Percentiles rank a stretch among this genome's conserved stretches.
These are phyloP conservation scores for Amazona guildingii DNA, from an alignment of 2,113 vertebrate genomes.

Conservation along the genomic window DNA sequence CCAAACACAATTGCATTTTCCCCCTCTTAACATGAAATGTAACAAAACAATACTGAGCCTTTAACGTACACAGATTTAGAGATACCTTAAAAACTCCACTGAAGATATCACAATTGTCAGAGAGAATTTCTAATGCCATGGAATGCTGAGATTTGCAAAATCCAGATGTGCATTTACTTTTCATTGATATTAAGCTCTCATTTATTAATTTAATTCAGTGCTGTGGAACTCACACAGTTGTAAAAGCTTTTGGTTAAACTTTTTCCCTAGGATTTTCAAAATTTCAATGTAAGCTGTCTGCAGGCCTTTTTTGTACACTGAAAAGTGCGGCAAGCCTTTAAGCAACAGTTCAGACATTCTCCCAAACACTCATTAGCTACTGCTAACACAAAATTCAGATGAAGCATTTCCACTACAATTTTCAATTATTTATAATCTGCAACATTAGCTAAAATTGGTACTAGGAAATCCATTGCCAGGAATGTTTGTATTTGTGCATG, in stretches of 20 bases:
- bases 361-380: neutral
- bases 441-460: conserved; percentile 33
- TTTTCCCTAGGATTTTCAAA: neutral
- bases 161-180: neutral
- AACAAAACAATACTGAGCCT: neutral
- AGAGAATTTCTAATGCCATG: neutral
- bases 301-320: neutral
- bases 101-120: neutral
- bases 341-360: neutral
- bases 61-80: neutral
- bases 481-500: neutral
- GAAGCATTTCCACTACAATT: conserved; percentile 10
- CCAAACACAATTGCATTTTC: neutral
- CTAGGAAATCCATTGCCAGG: neutral
- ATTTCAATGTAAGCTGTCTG: neutral
- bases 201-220: neutral
- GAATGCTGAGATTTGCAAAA: neutral
- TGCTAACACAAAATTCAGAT: conserved; percentile 1
- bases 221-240: neutral
- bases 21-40: neutral
- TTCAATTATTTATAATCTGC: conserved; percentile 8
- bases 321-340: neutral
- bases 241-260: neutral
- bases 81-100: neutral
- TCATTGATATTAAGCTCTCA: neutral